Percentiles rank a stretch among this genome's conserved stretches.
These are phyloP conservation scores for Aulostomus chinensis DNA, from an alignment of 2,797 vertebrate species.

Conservation along the genomic window DNA sequence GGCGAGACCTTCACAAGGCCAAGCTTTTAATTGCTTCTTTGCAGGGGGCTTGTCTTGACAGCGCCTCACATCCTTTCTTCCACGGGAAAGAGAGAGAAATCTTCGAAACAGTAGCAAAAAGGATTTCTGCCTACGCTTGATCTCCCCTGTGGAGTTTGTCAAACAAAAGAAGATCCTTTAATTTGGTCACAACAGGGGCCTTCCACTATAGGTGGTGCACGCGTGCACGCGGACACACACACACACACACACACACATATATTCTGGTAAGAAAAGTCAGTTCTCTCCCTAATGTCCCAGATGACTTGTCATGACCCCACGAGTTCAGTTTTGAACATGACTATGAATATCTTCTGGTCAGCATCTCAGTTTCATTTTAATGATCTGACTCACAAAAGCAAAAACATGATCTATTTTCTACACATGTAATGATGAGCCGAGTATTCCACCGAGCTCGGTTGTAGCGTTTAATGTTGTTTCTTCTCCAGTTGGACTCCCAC, in stretches of 20 bases:
- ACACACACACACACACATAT: too few relatives aligned
- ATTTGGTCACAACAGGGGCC: conserved; percentile 77
- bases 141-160: conserved; percentile 78
- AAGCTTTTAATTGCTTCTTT: conserved; percentile 84
- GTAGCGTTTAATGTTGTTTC: conserved; percentile 23
- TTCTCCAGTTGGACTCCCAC: conserved; percentile 18
- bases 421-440: conserved; percentile 20
- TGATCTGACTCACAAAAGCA: conserved; percentile 9
- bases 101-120: conserved; percentile 72
- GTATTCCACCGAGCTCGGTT: conserved; percentile 17
- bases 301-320: conserved; percentile 56
- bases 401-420: conserved; percentile 7
- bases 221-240: too few relatives aligned
- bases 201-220: conserved; percentile 59
- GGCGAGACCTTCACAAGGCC: conserved; percentile 78
- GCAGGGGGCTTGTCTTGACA: conserved; percentile 79
- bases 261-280: conserved; percentile 56
- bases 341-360: conserved; percentile 35
- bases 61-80: conserved; percentile 68
- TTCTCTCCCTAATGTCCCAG: conserved; percentile 50
- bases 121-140: conserved; percentile 74
- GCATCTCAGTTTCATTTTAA: conserved; percentile 15
- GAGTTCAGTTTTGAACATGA: conserved; percentile 48
- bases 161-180: conserved; percentile 82
- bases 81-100: conserved; percentile 51